Percentiles rank a stretch among this genome's conserved stretches.
Conservation (phyloP, 2,888 invertebrate genomes). For the Brenthis ino region DNA sequence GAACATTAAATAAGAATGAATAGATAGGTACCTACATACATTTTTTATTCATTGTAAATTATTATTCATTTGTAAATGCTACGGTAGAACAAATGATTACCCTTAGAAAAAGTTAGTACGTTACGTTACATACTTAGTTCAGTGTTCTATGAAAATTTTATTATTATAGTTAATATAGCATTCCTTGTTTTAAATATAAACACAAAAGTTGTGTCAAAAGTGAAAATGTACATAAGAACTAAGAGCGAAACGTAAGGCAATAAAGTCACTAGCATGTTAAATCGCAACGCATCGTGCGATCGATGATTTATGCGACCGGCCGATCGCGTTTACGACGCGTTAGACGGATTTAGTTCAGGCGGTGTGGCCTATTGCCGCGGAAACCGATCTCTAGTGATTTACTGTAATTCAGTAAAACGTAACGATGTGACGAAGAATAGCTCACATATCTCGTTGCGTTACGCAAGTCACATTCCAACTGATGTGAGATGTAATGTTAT, state of each 20-base stretch:
- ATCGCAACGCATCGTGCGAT: conserved; percentile 69
- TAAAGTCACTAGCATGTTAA: conserved; percentile 55
- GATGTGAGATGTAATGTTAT: conserved; percentile 15
- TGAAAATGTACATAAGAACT: conserved; percentile 31
- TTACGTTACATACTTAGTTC: no score
- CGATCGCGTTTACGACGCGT: conserved; percentile 64
- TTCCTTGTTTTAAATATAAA: conserved; percentile 7
- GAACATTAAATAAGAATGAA: no score
- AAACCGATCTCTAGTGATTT: conserved; percentile 41
- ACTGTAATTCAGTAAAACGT: conserved; percentile 52
- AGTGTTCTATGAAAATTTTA: no score
- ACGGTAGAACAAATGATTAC: neutral
- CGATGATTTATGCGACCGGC: conserved; percentile 69
- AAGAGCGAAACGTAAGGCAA: conserved; percentile 60
- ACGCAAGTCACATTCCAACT: conserved; percentile 24
- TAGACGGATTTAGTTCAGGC: conserved; percentile 59
- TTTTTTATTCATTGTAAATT: neutral
- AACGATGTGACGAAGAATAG: conserved; percentile 47
- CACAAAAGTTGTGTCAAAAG: neutral
- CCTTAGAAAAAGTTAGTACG: no score
- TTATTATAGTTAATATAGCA: neutral
- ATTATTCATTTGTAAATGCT: no score
- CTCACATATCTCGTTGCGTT: conserved; percentile 31
- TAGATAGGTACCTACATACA: neutral
- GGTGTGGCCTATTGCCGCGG: conserved; percentile 56